Conservation (phyloP, 2,113 vertebrate species). For the Megaceryle torquata region DNA sequence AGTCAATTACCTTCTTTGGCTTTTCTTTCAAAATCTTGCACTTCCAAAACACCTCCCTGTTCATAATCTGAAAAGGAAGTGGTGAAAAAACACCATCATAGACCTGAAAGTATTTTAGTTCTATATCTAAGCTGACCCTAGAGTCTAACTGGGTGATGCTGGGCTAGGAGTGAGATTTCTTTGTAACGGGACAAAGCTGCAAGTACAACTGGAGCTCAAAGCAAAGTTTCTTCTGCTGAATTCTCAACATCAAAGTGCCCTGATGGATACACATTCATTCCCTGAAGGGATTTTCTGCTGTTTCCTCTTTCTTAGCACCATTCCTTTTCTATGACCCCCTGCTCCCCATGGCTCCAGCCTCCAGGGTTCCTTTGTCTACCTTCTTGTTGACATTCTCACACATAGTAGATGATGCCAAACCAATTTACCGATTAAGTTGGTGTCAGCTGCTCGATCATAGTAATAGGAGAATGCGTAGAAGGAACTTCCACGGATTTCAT, state of each 20-base stretch:
- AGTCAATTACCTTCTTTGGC: constrained; percentile 88
- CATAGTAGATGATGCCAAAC: background rate
- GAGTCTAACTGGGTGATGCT: background rate
- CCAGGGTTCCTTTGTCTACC: background rate
- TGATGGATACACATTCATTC: background rate
- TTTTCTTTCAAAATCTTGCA: constrained; percentile 88
- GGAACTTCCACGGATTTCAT: constrained; percentile 76
- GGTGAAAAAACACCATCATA: background rate
- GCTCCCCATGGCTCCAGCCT: background rate
- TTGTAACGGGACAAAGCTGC: background rate
- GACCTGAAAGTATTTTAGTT: background rate
- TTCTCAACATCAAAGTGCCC: background rate
- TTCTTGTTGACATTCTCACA: background rate
- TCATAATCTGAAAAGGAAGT: constrained; percentile 81
- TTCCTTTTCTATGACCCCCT: background rate
- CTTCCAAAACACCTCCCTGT: constrained; percentile 84
- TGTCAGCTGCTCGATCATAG: constrained; percentile 91
- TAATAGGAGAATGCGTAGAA: constrained; percentile 99
- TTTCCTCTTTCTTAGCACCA: background rate
- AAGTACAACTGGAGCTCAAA: background rate
- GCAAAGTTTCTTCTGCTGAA: background rate
- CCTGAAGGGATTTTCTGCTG: background rate
- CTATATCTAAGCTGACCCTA: background rate
- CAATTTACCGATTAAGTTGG: constrained; percentile 86
- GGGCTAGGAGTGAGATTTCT: background rate